A percentile compares a stretch with the other conserved stretches of the same genome.
These are phyloP conservation scores for Triplophysa siluroides DNA, from an alignment of 2,113 vertebrate species.

Conservation along the genomic window DNA sequence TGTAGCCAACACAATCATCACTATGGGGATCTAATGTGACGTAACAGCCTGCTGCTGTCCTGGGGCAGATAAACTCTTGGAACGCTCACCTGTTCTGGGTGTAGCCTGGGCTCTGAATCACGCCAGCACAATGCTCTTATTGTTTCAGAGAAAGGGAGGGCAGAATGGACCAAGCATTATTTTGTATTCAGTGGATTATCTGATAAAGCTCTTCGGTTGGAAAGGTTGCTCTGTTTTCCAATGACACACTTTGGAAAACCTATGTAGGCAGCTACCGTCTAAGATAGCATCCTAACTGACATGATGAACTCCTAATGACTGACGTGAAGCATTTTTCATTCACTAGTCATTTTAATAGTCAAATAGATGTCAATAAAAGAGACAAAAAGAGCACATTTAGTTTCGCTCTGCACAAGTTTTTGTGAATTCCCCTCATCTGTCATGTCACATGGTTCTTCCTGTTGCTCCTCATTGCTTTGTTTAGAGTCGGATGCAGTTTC, in stretches of 20 bases:
- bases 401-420: slow-evolving; percentile 30
- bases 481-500: background rate
- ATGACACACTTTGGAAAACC: background rate
- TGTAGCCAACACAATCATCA: background rate
- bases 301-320: background rate
- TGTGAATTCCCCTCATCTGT: background rate
- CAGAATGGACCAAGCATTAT: slow-evolving; percentile 27
- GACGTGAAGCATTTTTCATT: background rate
- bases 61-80: slow-evolving; percentile 14
- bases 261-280: background rate
- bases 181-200: slow-evolving; percentile 22
- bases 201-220: slow-evolving; percentile 1
- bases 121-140: slow-evolving; percentile 60
- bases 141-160: slow-evolving; percentile 57
- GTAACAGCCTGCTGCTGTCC: background rate
- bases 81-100: slow-evolving; percentile 46
- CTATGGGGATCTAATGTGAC: background rate
- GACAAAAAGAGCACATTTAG: background rate
- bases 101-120: slow-evolving; percentile 65
- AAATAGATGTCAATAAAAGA: too few relatives aligned
- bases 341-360: too few relatives aligned
- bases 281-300: background rate
- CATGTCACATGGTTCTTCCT: slow-evolving; percentile 28
- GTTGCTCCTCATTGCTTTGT: slow-evolving; percentile 39
- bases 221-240: background rate